Evolutionary conservation across 2,113 vertebrate species (phyloP), one percentile per base, ranked within the genome.

Genomic region (Burhinus oedicnemus): DNA sequence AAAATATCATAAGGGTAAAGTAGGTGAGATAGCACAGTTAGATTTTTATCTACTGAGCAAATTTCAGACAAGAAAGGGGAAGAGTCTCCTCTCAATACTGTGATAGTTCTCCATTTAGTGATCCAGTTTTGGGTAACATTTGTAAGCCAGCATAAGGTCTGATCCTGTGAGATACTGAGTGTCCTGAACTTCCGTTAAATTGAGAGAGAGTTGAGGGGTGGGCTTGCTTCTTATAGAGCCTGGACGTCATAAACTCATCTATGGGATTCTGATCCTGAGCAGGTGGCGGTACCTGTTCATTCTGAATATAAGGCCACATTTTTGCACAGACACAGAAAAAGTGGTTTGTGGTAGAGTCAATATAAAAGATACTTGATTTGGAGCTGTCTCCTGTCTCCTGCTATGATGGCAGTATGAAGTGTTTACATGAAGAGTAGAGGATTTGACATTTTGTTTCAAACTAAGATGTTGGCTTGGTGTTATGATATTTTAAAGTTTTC

Each of bases 401-500:
- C 78, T 83, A 29, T 55, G 86, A 83, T 80, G 75, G 36, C 75
- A 80, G 40, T 51, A 40, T 49, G 74, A 89, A 84, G 76, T 57
- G 83, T 90, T 95, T 96, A 45, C 42, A n/a, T 38, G 82, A 91
- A 87, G n/a, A 47, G 23, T 4, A 82, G 36, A 45, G 62, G 45
- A 86, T 93, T 81, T 88, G 57, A 83, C 47, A 45, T 93, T 95
- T 61, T 89, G 38, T 87, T 95, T 87, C 80, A 84, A 78, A 84
- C 40, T 25, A 45, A 80, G 40, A 44, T 72, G 44, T 49, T 90
- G 65, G 34, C 86, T 92, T 32, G 27, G 51, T 93, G 65, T 52
- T 84, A 38, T 0, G 29, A 36, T 91, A 58, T 89, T 89, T 87
- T 87, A 42, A 96, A 79, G 45, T 92, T 97, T 70, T 95, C 54